Base-by-base conservation (phyloP, 2,888 invertebrate genomes). In the Trichopria drosophilae region DNA sequence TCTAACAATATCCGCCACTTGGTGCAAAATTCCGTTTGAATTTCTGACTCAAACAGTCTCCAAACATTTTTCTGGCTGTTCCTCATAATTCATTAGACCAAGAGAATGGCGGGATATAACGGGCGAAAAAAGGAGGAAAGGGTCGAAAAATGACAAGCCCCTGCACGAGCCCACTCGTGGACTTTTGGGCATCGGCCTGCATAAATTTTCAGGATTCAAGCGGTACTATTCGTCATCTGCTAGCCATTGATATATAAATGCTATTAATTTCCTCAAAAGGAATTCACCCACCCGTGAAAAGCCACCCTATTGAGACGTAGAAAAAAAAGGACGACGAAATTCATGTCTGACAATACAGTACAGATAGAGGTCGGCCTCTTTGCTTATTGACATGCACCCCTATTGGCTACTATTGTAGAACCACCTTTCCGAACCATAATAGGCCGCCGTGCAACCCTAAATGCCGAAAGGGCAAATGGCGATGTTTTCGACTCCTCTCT, bases 281-380 rank as follows among this genome's bases (percentile, higher is more conserved):
- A 69, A 71, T 69, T 58, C 69, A 67, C 63, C 66, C 64, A 60
- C 57, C 70, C 69, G 69, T 74, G 65, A 73, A 74, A 71, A 72
- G 61, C 60, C 51, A 51, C 55, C 58, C 49, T 54, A 55, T 57
- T 47, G 23, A 23, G 22, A 35, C 20, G 12, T 22, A 34, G n/a
- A n/a, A n/a, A n/a, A n/a, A n/a, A n/a, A n/a, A n/a, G n/a, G n/a
- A n/a, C n/a, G n/a, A n/a, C n/a, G n/a, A n/a, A n/a, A n/a, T n/a
- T n/a, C n/a, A n/a, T n/a, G n/a, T n/a, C n/a, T n/a, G n/a, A n/a
- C n/a, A n/a, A n/a, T n/a, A n/a, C n/a, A n/a, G n/a, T n/a, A n/a
- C n/a, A n/a, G n/a, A n/a, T n/a, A n/a, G n/a, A n/a, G n/a, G n/a
- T n/a, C n/a, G n/a, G n/a, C n/a, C n/a, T n/a, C n/a, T 63, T 53